These are phyloP conservation scores for Aegotheles bennettii DNA, from an alignment of 2,113 vertebrate species.

Conservation along the genomic window DNA sequence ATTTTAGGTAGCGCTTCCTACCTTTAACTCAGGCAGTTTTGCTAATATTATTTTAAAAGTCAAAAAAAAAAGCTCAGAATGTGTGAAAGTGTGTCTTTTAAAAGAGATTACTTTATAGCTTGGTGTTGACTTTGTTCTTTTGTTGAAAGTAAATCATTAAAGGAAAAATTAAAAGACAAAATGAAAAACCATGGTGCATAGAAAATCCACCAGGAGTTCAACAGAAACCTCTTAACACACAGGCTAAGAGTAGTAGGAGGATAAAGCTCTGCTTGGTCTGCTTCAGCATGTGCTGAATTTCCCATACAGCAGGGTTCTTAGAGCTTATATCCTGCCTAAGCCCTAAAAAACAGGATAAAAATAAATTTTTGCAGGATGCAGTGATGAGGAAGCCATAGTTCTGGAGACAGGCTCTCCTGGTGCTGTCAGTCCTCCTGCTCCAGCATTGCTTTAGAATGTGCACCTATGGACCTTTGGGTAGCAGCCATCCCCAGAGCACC, in stretches of 20 bases:
- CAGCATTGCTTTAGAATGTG: not conserved
- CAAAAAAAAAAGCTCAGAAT: not conserved
- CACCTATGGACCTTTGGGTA: not conserved
- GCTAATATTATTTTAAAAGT: not conserved
- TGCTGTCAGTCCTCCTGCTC: not conserved
- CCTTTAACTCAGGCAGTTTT: conserved; percentile 28
- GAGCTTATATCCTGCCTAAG: conserved; percentile 42
- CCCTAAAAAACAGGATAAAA: conserved; percentile 37
- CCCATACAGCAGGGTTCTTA: not conserved
- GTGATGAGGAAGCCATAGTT: conserved; percentile 22
- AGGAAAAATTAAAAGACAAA: conserved; percentile 58
- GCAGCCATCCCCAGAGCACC: not conserved
- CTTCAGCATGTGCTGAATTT: not conserved
- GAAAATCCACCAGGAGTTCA: conserved; percentile 67
- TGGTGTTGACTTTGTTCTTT: conserved; percentile 57
- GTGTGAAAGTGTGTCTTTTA: not conserved
- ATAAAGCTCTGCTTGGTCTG: not conserved
- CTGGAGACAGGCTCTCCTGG: not conserved
- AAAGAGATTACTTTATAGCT: conserved; percentile 16
- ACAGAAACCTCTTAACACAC: conserved; percentile 37
- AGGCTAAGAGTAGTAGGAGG: not conserved
- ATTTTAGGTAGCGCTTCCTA: not conserved
- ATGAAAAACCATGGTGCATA: conserved; percentile 64
- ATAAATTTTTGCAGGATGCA: conserved; percentile 29
- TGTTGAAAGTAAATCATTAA: conserved; percentile 65